phyloP scores from a whole-genome alignment of 2,797 vertebrate genomes.

The Lepus oiostolus region DNA sequence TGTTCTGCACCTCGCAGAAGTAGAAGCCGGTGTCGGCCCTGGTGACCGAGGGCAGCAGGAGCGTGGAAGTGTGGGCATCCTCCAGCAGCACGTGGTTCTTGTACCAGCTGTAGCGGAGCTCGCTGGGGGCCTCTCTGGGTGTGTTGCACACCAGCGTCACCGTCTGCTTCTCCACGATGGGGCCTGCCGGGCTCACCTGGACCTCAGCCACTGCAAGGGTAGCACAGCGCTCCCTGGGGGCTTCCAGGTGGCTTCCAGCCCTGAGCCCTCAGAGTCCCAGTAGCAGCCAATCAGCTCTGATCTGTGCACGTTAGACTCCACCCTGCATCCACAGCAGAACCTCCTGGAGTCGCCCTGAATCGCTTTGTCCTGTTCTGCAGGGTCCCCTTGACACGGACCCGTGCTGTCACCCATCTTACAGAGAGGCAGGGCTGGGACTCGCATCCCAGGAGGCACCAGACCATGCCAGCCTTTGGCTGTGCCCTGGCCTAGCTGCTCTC shows the following conservation, averaged over 20 bases:
- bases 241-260: accelerated
- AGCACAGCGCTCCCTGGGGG: background rate
- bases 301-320: background rate
- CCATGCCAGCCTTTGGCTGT: background rate
- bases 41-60: constrained; percentile 60
- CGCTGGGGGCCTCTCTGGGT: constrained; percentile 76
- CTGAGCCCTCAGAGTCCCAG: background rate
- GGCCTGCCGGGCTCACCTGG: constrained; percentile 67
- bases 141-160: constrained; percentile 83
- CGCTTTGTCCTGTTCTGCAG: background rate
- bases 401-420: background rate
- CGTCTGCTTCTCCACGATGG: constrained; percentile 82
- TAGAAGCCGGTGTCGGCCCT: constrained; percentile 84
- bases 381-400: background rate
- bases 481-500: background rate
- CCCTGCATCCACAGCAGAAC: background rate
- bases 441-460: background rate
- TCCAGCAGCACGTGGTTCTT: constrained; percentile 84
- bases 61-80: constrained; percentile 29
- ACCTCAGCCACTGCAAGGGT: constrained; percentile 82
- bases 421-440: background rate
- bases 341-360: background rate
- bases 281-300: background rate
- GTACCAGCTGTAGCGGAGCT: constrained; percentile 87
- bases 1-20: constrained; percentile 84